Percentiles rank a stretch among this genome's conserved stretches.
Evolutionary conservation across 2,888 invertebrate genomes (phyloP).

Genomic region (Agrochola macilenta): DNA sequence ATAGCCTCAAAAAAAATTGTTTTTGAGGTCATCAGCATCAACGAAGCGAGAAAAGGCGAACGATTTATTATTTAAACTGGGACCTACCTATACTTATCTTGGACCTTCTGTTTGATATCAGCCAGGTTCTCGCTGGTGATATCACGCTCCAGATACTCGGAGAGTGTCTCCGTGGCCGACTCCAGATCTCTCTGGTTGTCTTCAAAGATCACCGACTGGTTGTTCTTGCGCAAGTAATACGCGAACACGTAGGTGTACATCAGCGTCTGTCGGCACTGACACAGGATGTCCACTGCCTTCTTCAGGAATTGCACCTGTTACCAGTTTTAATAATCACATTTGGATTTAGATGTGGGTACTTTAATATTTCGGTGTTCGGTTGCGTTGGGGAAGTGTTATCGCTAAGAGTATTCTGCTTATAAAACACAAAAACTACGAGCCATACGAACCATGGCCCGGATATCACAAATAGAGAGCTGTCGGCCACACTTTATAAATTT

Average conservation of each 20-base stretch:
- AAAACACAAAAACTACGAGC: too few relatives aligned
- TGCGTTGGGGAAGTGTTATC: neutral
- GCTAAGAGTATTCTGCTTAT: neutral
- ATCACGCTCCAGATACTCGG: slow-evolving; percentile 99
- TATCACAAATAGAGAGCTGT: too few relatives aligned
- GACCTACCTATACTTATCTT: slow-evolving; percentile 97
- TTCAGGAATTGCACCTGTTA: slow-evolving; percentile 98
- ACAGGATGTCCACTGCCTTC: slow-evolving; percentile 99
- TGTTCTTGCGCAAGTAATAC: slow-evolving; percentile 99
- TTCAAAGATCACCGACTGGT: slow-evolving; percentile 99
- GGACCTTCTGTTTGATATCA: slow-evolving; percentile 99
- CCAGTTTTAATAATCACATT: slow-evolving; percentile 40
- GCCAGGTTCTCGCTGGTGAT: slow-evolving; percentile 99
- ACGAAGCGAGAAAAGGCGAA: neutral
- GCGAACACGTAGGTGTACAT: slow-evolving; percentile 99
- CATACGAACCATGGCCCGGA: too few relatives aligned
- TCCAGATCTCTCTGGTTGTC: slow-evolving; percentile 99
- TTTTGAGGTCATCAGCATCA: neutral
- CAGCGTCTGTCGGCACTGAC: slow-evolving; percentile 98
- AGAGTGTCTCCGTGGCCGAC: slow-evolving; percentile 98
- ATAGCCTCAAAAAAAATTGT: neutral
- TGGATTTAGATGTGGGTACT: slow-evolving; percentile 13
- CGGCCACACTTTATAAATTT: too few relatives aligned
- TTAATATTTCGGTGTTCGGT: slow-evolving; percentile 1
- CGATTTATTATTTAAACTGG: neutral